Conservation (phyloP, 2,797 vertebrate species). For the Carcharodon carcharias region DNA sequence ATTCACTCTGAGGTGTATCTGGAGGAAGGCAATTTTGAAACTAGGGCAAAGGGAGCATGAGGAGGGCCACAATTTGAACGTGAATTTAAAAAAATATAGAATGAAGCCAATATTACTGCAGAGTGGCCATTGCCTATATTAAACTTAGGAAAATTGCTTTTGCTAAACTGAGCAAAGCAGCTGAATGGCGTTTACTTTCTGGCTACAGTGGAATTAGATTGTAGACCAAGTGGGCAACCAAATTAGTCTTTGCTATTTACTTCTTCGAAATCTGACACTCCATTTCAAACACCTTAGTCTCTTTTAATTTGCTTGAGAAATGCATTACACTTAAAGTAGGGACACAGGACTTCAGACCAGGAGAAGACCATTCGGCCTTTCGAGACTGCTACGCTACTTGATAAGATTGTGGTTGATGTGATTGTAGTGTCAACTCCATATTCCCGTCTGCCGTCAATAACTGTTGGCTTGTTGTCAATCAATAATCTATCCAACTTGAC, state of each 20-base stretch:
- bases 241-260: conserved; percentile 98
- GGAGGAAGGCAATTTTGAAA: neutral
- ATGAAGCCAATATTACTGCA: neutral
- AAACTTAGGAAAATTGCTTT: conserved; percentile 17
- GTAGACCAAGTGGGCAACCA: conserved; percentile 82
- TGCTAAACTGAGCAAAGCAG: conserved; percentile 72
- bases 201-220: conserved; percentile 80
- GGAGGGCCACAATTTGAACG: neutral
- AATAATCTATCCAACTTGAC: no score
- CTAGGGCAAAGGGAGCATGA: neutral
- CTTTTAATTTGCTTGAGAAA: conserved; percentile 75
- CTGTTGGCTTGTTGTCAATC: no score
- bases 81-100: neutral
- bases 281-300: conserved; percentile 84
- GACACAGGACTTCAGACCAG: no score
- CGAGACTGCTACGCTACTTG: no score
- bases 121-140: neutral
- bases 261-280: conserved; percentile 93
- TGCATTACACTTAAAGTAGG: conserved; percentile 52
- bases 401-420: no score
- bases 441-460: no score
- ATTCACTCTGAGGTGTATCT: neutral
- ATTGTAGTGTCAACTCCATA: no score
- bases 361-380: no score
- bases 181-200: conserved; percentile 76